phyloP scores from a whole-genome alignment of 2,797 vertebrate genomes.

The Girardinus metallicus region DNA sequence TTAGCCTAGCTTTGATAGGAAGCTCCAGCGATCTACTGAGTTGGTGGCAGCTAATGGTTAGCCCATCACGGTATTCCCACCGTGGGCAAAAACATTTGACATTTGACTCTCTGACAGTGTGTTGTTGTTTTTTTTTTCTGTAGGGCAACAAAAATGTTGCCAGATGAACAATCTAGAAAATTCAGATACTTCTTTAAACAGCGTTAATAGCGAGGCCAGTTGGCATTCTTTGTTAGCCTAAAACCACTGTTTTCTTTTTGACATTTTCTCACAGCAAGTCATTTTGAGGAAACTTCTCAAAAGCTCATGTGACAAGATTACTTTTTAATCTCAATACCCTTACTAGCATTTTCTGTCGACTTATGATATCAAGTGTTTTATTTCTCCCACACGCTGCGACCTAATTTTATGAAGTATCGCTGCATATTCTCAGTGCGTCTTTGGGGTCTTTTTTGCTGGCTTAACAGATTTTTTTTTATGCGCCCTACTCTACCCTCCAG shows the following conservation, averaged over 20 bases:
- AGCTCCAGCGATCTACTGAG: too few relatives aligned
- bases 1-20: too few relatives aligned
- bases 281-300: background rate
- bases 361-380: background rate
- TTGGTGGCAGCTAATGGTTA: background rate
- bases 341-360: background rate
- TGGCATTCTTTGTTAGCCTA: background rate
- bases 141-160: background rate
- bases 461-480: constrained; percentile 24
- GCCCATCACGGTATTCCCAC: background rate
- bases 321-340: background rate
- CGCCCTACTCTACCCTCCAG: constrained; percentile 20
- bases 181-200: background rate
- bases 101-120: background rate
- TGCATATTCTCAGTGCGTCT: background rate
- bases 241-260: background rate
- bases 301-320: background rate
- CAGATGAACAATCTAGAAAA: background rate
- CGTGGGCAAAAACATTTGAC: background rate
- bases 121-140: background rate
- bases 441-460: constrained; percentile 3
- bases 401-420: background rate
- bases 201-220: background rate
- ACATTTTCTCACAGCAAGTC: background rate
- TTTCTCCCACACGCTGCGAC: background rate